Percentiles rank a stretch among this genome's conserved stretches.
These are phyloP conservation scores for Lepilemur ruficaudatus DNA, from an alignment of 2,797 vertebrate species.

Conservation along the genomic window DNA sequence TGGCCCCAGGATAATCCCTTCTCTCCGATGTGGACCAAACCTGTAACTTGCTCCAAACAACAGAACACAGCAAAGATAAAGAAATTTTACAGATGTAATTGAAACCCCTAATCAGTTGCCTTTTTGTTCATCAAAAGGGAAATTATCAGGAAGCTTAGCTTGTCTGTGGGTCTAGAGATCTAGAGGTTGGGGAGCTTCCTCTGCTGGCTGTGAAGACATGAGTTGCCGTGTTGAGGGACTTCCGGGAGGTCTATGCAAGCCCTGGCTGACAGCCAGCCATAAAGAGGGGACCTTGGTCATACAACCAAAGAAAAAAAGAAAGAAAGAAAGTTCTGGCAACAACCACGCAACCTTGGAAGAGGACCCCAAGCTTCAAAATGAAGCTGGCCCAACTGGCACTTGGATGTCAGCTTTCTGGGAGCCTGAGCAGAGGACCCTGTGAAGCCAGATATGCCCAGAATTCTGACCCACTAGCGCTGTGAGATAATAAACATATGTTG, in stretches of 20 bases:
- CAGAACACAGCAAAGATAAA: not conserved
- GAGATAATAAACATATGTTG: rapidly evolving
- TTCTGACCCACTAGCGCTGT: not conserved
- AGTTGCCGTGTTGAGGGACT: rapidly evolving
- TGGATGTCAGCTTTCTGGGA: not conserved
- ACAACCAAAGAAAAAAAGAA: not conserved
- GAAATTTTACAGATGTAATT: not conserved
- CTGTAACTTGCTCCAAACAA: not conserved
- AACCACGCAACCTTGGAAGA: not conserved
- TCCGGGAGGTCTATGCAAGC: not conserved
- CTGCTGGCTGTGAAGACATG: not conserved
- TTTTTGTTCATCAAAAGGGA: not conserved
- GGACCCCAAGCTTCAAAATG: not conserved
- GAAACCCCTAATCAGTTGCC: not conserved
- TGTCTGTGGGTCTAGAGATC: not conserved
- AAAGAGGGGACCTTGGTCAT: not conserved
- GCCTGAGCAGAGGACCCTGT: rapidly evolving
- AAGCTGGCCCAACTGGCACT: not conserved
- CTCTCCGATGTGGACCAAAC: not conserved
- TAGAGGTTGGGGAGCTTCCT: not conserved
- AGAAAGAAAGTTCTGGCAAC: not conserved
- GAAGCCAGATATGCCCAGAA: not conserved
- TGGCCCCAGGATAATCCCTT: not conserved
- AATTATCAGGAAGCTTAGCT: not conserved
- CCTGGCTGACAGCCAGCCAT: not conserved